Conservation (phyloP, 1,140 invertebrate genomes). For the Mycetomoellerius zeteki region DNA sequence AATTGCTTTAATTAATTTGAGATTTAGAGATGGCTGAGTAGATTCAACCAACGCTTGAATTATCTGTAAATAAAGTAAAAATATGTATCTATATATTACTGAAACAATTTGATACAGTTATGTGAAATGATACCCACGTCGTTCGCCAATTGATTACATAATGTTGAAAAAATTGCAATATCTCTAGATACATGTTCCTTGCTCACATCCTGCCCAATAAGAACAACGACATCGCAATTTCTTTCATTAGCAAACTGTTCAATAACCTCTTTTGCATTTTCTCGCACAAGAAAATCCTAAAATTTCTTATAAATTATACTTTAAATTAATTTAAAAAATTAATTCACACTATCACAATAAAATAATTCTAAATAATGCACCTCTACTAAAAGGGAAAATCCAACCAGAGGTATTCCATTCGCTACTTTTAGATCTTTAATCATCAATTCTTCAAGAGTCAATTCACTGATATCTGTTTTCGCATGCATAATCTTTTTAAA, state of each 20-base stretch:
- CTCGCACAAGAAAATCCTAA: constrained; percentile 86
- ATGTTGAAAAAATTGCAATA: constrained; percentile 86
- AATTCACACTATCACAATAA: neutral
- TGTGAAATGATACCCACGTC: constrained; percentile 76
- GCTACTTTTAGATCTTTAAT: constrained; percentile 90
- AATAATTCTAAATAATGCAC: constrained; percentile 65
- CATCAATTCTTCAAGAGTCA: constrained; percentile 88
- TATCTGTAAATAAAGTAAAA: constrained; percentile 72
- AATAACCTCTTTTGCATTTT: constrained; percentile 83
- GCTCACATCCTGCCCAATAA: constrained; percentile 87
- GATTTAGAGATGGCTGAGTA: constrained; percentile 77
- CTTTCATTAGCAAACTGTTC: constrained; percentile 84
- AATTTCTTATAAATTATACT: constrained; percentile 4
- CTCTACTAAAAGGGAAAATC: constrained; percentile 87
- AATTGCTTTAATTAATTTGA: constrained; percentile 77
- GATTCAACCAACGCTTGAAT: constrained; percentile 76
- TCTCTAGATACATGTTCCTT: constrained; percentile 85
- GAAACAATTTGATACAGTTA: constrained; percentile 16
- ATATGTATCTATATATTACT: neutral
- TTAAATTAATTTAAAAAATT: neutral
- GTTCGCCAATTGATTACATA: constrained; percentile 77
- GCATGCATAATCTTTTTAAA: constrained; percentile 88
- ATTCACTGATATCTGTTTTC: constrained; percentile 87
- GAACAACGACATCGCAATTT: constrained; percentile 82
- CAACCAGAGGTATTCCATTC: constrained; percentile 88